Evolutionary conservation across 1,140 invertebrate species (phyloP).

Genomic region (Lordiphosa stackelbergi): DNA sequence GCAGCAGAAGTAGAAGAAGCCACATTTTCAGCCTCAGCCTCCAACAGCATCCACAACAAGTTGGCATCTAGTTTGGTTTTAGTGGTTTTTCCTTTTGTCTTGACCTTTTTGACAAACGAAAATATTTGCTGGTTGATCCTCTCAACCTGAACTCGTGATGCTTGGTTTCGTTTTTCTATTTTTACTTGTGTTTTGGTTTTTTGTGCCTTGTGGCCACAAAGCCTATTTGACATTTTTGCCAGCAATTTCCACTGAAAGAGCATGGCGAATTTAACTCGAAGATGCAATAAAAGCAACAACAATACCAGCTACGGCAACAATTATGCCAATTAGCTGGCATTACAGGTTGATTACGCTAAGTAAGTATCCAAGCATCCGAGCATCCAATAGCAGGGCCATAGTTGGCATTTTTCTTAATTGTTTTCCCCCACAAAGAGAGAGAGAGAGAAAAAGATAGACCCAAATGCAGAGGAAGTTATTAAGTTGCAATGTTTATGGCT

Average conservation of each 20-base stretch:
- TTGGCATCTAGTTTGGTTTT: slow-evolving; percentile 38
- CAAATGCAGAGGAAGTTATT: slow-evolving; percentile 55
- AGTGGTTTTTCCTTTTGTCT: slow-evolving; percentile 53
- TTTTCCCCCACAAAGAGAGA: slow-evolving; percentile 12
- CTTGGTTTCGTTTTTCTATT: slow-evolving; percentile 57
- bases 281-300: slow-evolving; percentile 31
- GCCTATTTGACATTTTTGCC: slow-evolving; percentile 72
- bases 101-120: slow-evolving; percentile 68
- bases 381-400: slow-evolving; percentile 32
- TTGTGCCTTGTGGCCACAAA: slow-evolving; percentile 50
- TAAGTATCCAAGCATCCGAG: slow-evolving; percentile 21
- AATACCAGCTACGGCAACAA: slow-evolving; percentile 38
- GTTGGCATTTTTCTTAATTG: slow-evolving; percentile 61
- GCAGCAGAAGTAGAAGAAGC: neutral
- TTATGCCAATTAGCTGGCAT: slow-evolving; percentile 71
- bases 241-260: slow-evolving; percentile 68
- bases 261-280: slow-evolving; percentile 46
- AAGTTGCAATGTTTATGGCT: slow-evolving; percentile 44
- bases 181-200: slow-evolving; percentile 34
- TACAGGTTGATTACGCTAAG: slow-evolving; percentile 64
- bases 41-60: slow-evolving; percentile 16
- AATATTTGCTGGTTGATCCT: slow-evolving; percentile 68
- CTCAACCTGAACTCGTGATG: slow-evolving; percentile 57
- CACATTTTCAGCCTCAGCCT: neutral
- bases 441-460: neutral